These are phyloP conservation scores for Drosophila ercepeae DNA, from an alignment of 1,140 invertebrate genomes.

Conservation along the genomic window DNA sequence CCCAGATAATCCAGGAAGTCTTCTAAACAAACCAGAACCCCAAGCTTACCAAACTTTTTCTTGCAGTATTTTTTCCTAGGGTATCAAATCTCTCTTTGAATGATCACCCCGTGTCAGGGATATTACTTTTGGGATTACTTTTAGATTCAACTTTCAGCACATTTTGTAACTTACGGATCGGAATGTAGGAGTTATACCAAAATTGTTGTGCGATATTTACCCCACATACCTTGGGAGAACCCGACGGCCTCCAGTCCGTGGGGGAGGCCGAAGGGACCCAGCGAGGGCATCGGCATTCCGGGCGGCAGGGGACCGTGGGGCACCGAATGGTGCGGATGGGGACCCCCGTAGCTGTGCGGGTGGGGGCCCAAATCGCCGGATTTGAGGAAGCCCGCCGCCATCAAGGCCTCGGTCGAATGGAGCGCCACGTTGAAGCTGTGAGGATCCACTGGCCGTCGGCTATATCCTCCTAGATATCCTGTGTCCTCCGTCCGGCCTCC, in stretches of 20 bases:
- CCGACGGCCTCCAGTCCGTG: conserved; percentile 84
- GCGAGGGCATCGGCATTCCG: conserved; percentile 83
- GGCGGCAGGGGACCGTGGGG: conserved; percentile 82
- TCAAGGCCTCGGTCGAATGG: conserved; percentile 83
- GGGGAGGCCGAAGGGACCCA: conserved; percentile 84
- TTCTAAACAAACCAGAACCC: too few relatives aligned
- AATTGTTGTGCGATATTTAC: conserved; percentile 83
- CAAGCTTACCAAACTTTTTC: too few relatives aligned
- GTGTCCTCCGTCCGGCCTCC: not conserved
- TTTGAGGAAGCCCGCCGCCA: conserved; percentile 83
- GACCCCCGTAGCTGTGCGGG: conserved; percentile 83
- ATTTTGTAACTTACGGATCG: conserved; percentile 16
- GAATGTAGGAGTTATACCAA: conserved; percentile 62
- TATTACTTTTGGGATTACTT: not conserved
- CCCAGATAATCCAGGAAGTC: too few relatives aligned
- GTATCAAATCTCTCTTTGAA: too few relatives aligned
- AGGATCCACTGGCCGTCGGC: conserved; percentile 27
- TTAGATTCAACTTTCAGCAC: conserved; percentile 51
- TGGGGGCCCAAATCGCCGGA: conserved; percentile 81
- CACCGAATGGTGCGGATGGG: conserved; percentile 83
- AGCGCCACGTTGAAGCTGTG: conserved; percentile 82
- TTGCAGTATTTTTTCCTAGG: too few relatives aligned
- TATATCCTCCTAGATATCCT: conserved; percentile 3
- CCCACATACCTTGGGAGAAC: conserved; percentile 85
- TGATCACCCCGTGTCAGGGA: too few relatives aligned